phyloP scores from a whole-genome alignment of 1,140 invertebrate genomes.

The Apolygus lucorum region DNA sequence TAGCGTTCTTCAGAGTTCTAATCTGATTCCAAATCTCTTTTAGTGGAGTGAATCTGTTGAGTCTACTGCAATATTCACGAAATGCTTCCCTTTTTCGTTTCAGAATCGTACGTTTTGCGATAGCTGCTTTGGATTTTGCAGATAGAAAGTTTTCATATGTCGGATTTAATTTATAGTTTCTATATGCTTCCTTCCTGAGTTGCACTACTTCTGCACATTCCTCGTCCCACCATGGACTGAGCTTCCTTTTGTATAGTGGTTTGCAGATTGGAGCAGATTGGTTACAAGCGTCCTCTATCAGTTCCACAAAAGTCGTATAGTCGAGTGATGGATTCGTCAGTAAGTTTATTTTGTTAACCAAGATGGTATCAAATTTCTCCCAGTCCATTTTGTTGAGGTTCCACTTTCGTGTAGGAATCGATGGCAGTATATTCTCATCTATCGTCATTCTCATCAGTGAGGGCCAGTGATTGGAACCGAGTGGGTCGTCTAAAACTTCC shows the following conservation, averaged over 20 bases:
- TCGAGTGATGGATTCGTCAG: neutral
- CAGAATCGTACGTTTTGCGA: neutral
- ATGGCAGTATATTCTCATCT: neutral
- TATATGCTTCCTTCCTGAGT: neutral
- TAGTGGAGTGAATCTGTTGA: neutral
- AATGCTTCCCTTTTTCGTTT: neutral
- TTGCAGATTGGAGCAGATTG: neutral
- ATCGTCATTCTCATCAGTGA: neutral
- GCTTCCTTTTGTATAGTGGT: neutral
- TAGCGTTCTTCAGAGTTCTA: too few relatives aligned
- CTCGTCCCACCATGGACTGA: neutral
- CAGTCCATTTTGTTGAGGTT: neutral
- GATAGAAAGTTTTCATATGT: neutral
- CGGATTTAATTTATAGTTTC: neutral
- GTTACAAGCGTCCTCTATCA: neutral
- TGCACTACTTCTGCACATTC: too few relatives aligned
- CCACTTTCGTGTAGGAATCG: neutral
- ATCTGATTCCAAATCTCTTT: neutral
- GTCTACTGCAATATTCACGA: neutral
- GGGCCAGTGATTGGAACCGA: neutral
- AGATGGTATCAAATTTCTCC: neutral
- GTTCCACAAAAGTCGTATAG: neutral
- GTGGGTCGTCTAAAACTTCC: too few relatives aligned
- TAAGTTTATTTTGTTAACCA: neutral
- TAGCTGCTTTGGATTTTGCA: neutral